phyloP scores from a whole-genome alignment of 2,113 vertebrate species.

The Pagrus major region DNA sequence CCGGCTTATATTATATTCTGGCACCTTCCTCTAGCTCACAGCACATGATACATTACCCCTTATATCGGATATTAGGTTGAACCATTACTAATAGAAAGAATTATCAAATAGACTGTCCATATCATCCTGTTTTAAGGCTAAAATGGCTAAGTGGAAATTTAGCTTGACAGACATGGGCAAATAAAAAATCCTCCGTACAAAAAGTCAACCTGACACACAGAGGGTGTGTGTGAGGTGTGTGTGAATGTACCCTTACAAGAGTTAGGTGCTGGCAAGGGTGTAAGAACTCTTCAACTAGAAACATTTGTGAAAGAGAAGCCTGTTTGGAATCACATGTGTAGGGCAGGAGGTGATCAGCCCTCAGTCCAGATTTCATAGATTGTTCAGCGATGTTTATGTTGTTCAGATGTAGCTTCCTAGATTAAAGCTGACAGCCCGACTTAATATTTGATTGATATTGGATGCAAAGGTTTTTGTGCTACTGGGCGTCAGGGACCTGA shows the following conservation, averaged over 20 bases:
- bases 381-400: neutral
- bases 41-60: neutral
- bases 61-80: neutral
- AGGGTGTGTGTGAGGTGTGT: neutral
- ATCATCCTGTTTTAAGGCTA: too few species aligned
- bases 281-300: neutral
- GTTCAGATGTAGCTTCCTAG: neutral
- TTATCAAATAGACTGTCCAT: neutral
- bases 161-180: neutral
- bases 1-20: neutral
- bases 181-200: neutral
- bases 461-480: constrained; percentile 1
- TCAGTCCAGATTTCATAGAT: constrained; percentile 7
- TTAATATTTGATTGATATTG: constrained; percentile 5
- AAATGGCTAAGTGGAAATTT: neutral
- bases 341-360: neutral
- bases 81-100: neutral
- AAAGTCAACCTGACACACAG: neutral
- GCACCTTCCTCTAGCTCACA: neutral
- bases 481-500: constrained; percentile 18
- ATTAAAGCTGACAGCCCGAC: neutral
- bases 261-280: neutral
- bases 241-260: neutral
- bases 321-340: neutral
- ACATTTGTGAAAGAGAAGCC: neutral